Base-by-base conservation (phyloP, 2,113 vertebrate genomes). In the Chauna torquata region DNA sequence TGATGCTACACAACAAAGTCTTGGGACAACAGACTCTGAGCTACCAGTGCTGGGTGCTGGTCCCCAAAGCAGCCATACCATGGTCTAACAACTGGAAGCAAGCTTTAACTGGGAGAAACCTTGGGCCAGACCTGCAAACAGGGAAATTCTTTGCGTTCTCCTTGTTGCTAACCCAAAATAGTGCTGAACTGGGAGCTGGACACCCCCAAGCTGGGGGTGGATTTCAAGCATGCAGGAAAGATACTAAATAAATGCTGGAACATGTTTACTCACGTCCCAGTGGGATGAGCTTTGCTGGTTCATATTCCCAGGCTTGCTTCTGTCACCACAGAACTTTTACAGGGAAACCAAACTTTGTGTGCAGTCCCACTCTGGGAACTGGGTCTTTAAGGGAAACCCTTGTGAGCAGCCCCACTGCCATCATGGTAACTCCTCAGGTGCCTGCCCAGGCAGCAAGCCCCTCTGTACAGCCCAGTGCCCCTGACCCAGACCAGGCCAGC, bases 1-100 rank as follows among this genome's bases (percentile, higher is more conserved):
- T 12, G 4, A 5, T 18, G 62, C 45, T 88, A 57, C 57, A 45
- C 8, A 8, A 15, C 1, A 0, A 40, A 86, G 68, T 57, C 59
- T 52, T 70, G 36, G 45, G 50, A 50, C 83, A 61, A 11, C 80
- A 34, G 40, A 18, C 18, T 54, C n/a, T 10, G 16, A 92, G 71
- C 50, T 82, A 42, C 47, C 4, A 0, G 2, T 6, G 15, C n/a
- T 3, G 7, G 45, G 7, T 2, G 1, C 50, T 62, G 40, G 20
- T 32, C 47, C 62, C 40, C 76, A 77, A 38, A 95, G 57, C 79
- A 76, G 25, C 25, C 11, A 23, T 12, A 16, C 18, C n/a, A 23
- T 5, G 23, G 34, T 16, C 78, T 52, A 49, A 82, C 38, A 86
- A 24, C 54, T 49, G 58, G 52, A 86, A 77, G 52, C 52, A 55